Conservation (phyloP, 1,140 invertebrate species). For the Cotesia typhae region DNA sequence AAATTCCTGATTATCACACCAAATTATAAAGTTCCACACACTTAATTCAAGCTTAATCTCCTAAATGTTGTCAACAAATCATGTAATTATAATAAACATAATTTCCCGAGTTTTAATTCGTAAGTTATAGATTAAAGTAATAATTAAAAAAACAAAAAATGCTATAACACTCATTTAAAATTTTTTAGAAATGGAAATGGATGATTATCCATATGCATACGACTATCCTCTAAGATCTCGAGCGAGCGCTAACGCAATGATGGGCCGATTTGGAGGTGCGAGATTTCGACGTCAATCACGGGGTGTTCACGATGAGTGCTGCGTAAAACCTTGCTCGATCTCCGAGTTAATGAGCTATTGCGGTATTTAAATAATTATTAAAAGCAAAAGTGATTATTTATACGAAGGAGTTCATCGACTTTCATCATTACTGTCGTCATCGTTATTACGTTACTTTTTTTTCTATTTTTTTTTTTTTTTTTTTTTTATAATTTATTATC, state of each 20-base stretch:
- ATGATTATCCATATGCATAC: conserved; percentile 49
- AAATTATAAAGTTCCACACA: too few species aligned
- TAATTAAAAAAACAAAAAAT: too few species aligned
- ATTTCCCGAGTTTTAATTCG: too few species aligned
- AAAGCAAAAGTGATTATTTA: neutral
- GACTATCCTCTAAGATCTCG: conserved; percentile 54
- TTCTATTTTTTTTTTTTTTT: too few species aligned
- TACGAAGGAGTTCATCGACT: neutral
- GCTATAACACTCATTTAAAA: conserved; percentile 3
- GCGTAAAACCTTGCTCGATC: conserved; percentile 59
- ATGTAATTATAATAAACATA: too few species aligned
- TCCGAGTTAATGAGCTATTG: conserved; percentile 63
- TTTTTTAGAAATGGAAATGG: conserved; percentile 55
- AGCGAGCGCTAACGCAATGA: conserved; percentile 53
- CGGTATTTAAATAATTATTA: conserved; percentile 35
- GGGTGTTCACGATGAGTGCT: conserved; percentile 66
- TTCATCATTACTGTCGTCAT: neutral
- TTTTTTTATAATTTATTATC: too few species aligned
- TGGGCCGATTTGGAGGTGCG: conserved; percentile 48
- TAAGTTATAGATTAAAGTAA: too few species aligned
- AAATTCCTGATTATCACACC: too few species aligned
- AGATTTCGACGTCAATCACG: conserved; percentile 54
- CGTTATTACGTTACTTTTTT: neutral
- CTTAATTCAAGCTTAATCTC: too few species aligned
- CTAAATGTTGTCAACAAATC: too few species aligned